Base-by-base conservation (phyloP, 2,888 invertebrate species). In the Orthonychiurus folsomi region DNA sequence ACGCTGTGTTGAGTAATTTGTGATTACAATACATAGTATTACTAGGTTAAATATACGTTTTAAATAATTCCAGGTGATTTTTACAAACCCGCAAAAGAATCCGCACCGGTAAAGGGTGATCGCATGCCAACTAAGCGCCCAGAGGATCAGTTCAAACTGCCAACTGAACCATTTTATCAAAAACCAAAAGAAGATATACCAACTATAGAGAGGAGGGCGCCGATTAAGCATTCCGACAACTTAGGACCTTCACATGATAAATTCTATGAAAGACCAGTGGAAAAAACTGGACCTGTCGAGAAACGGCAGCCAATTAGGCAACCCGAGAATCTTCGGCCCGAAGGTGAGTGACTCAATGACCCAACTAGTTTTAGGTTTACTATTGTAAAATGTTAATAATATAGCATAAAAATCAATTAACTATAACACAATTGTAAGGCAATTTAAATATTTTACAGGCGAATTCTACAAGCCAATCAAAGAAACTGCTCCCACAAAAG, bases 91-190 rank as follows among this genome's bases (percentile, higher is more conserved):
- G 73, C 74, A 54, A 75, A 75, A 1, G 67, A 78, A 56, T 78
- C 79, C 1, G 78, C 76, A 1, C 50, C 78, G 1, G 59, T 57
- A 1, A 47, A 76, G 50, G 62, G 59, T 56, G 79, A 80, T 1
- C 78, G 76, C 23, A 75, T 78, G 25, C 73, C 74, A 1, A 77
- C 76, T 1, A 77, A 76, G 18, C 76, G 71, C 65, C 80, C 74
- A 80, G 66, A 80, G 77, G 80, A 79, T 64, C 80, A 80, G 73
- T 77, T 76, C 68, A 81, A 80, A 9, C 77, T 76, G 54, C 82
- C 83, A 0, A 84, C 85, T 69, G 82, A 86, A 0, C 81, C 83
- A 76, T 86, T 86, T 71, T 83, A 67, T 54, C 75, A 75, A 63
- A 79, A 79, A 0, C 74, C 75, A 53, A 75, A 75, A 1, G 67